A percentile compares a stretch with the other conserved stretches of the same genome.
Conservation (phyloP, 2,113 vertebrate genomes). For the Bettongia penicillata region DNA sequence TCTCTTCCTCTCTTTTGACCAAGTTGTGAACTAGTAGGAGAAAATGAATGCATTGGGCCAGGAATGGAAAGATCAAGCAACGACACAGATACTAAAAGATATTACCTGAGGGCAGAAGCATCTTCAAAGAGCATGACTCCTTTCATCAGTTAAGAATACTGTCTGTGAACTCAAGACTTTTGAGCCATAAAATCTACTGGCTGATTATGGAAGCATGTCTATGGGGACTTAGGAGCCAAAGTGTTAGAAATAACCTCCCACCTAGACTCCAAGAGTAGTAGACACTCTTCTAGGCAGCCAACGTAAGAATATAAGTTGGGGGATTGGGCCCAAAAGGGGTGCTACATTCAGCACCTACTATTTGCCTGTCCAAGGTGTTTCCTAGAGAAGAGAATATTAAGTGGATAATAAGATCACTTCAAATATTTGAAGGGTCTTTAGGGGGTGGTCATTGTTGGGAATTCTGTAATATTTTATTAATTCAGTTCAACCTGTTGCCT, state of each 20-base stretch:
- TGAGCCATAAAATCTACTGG: background rate
- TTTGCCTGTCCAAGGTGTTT: background rate
- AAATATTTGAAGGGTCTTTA: background rate
- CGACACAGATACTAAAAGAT: background rate
- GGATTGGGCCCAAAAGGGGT: background rate
- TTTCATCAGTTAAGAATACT: background rate
- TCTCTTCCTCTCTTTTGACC: background rate
- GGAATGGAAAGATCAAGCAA: background rate
- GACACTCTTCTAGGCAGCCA: background rate
- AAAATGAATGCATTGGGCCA: background rate
- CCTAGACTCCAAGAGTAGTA: background rate
- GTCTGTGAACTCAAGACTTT: background rate
- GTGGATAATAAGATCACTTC: background rate
- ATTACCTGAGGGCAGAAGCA: background rate
- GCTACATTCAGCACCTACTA: background rate
- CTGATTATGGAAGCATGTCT: background rate
- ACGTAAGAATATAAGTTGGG: background rate
- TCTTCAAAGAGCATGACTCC: background rate
- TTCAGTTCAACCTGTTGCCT: background rate
- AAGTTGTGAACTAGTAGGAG: background rate
- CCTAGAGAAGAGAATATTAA: background rate
- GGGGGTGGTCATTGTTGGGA: background rate
- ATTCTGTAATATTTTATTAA: background rate
- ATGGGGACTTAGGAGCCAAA: too few species aligned
- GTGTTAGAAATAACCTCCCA: background rate